Evolutionary conservation across 1,140 invertebrate species (phyloP).

Genomic region (Eciton burchellii): DNA sequence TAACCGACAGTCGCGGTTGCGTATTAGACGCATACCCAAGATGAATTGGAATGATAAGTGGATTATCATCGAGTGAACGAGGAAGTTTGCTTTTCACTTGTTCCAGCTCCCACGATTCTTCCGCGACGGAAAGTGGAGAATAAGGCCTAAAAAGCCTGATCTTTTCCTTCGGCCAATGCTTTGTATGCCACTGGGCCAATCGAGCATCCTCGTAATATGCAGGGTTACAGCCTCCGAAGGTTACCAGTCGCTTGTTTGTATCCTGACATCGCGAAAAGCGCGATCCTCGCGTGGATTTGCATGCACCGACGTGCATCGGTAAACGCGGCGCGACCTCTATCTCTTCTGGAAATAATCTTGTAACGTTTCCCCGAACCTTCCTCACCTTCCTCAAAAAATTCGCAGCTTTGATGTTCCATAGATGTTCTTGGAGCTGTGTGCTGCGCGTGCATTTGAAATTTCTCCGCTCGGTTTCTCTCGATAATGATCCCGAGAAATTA

Average conservation of each 20-base stretch:
- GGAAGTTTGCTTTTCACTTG: constrained; percentile 66
- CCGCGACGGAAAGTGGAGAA: constrained; percentile 81
- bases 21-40: constrained; percentile 1
- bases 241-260: constrained; percentile 2
- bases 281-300: not conserved
- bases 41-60: constrained; percentile 44
- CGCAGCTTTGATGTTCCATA: too few relatives aligned
- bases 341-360: not conserved
- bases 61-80: constrained; percentile 55
- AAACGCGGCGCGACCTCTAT: not conserved
- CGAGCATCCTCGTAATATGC: constrained; percentile 72
- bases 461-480: too few relatives aligned
- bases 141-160: constrained; percentile 82
- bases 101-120: constrained; percentile 48
- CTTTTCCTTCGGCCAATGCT: constrained; percentile 75
- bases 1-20: not conserved
- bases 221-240: constrained; percentile 60
- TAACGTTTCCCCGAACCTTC: not conserved
- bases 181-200: constrained; percentile 85
- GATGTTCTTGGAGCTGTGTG: too few relatives aligned
- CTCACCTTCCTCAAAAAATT: too few relatives aligned
- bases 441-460: too few relatives aligned
- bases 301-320: not conserved
- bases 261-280: constrained; percentile 11
- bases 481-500: too few relatives aligned